Conservation (phyloP, 2,888 invertebrate species). For the Eurois occulta region DNA sequence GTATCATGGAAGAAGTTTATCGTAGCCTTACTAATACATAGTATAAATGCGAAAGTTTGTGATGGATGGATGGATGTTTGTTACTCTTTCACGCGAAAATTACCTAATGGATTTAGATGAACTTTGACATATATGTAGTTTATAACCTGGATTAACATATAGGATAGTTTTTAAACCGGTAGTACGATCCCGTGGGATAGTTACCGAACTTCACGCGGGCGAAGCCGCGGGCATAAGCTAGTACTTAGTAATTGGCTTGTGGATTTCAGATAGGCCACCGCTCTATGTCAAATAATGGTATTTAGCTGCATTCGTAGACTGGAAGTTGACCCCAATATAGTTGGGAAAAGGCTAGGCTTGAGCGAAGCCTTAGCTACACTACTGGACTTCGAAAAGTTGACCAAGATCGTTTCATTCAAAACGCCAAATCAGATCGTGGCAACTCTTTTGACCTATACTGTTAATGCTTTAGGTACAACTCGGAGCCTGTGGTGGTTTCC, state of each 20-base stretch:
- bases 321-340: background rate
- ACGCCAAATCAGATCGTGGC: background rate
- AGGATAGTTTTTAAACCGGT: no score
- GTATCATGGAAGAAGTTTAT: background rate
- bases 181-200: no score
- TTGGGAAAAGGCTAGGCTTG: background rate
- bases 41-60: no score
- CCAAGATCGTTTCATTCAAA: background rate
- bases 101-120: no score
- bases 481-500: constrained; percentile 87
- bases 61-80: no score
- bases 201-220: no score
- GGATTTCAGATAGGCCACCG: background rate
- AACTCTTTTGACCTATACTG: background rate
- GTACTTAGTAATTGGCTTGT: background rate
- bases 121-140: no score
- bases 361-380: background rate
- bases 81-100: no score
- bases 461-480: constrained; percentile 75
- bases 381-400: background rate
- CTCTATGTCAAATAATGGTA: no score
- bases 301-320: background rate
- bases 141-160: no score
- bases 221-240: no score
- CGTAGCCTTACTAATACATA: background rate